Evolutionary conservation across 1,140 invertebrate species (phyloP), one percentile per base, ranked within the genome.

Genomic region (Papilio aristodemus): DNA sequence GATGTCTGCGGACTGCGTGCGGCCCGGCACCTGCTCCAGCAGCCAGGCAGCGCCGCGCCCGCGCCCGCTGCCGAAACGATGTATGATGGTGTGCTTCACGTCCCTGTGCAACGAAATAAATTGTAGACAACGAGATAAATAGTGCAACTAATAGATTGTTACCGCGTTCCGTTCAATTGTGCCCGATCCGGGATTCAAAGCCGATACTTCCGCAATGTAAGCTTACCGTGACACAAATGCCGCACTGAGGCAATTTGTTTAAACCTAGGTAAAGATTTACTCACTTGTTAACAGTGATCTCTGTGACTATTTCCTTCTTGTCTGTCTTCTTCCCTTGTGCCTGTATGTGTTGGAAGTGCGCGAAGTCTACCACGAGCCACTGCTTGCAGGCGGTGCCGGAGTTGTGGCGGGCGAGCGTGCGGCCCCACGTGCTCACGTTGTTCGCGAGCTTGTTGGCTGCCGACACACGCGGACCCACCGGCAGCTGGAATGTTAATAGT

Each of bases 331-430:
- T 27, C 58, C 17, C 38, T 63, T 36, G 77, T n/a, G n/a, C n/a
- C 70, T 71, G 64, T 32, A 86, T 57, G 3, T 69, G 67, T 19
- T 80, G 75, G 67, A 89, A 89, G 77, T 86, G 93, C 93, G 92
- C 94, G 68, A 92, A 95, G 87, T 98, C 95, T 0, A 97, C 92
- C 8, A 96, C 91, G 71, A 97, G 94, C 97, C 97, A 99, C 83
- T 98, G 96, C 75, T 97, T 97, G 80, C 95, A 96, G 67, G 97
- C 96, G 32, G 96, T 97, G 7, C 95, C 96, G 69, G 95, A 96
- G 89, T 97, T 97, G 83, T 94, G 94, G 1, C 87, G 79, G 0
- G 92, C 91, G 37, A 96, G 87, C 0, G 92, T 83, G 4, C 90
- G 88, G 0, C 94, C 94, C 98, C 97, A 99, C 5, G 93, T 91